phyloP scores from a whole-genome alignment of 2,888 invertebrate genomes.

The Diploptera punctata region DNA sequence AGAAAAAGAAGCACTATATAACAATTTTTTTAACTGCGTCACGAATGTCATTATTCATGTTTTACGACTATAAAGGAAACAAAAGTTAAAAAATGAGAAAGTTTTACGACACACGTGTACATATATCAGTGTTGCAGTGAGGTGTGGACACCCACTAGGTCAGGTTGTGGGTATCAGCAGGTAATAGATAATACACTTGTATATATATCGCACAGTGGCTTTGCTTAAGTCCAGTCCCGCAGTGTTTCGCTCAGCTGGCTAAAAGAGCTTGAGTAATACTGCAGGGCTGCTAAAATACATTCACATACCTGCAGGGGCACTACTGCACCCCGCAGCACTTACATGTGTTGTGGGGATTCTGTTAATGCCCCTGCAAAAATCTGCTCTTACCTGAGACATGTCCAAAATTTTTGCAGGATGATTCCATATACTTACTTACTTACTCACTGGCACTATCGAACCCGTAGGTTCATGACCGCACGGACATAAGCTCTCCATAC shows the following conservation, averaged over 20 bases:
- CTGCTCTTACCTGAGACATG: background rate
- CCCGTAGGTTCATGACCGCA: too few relatives aligned
- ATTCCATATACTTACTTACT: too few relatives aligned
- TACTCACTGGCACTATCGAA: too few relatives aligned
- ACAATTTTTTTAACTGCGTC: too few relatives aligned
- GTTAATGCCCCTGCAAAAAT: background rate
- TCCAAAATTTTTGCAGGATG: background rate
- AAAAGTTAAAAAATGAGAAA: too few relatives aligned
- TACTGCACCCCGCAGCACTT: background rate
- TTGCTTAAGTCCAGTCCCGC: slow-evolving; percentile 11
- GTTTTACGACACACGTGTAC: too few relatives aligned
- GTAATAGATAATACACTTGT: background rate
- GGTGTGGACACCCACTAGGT: too few relatives aligned
- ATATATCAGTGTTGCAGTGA: too few relatives aligned
- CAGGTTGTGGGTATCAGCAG: slow-evolving; percentile 1
- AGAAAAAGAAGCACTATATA: too few relatives aligned
- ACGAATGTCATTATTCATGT: too few relatives aligned
- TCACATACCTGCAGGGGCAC: background rate
- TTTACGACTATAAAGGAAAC: too few relatives aligned
- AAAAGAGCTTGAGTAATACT: slow-evolving; percentile 28
- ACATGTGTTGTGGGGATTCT: background rate
- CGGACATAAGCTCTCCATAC: too few relatives aligned
- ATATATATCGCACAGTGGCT: slow-evolving; percentile 4
- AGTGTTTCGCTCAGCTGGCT: slow-evolving; percentile 17
- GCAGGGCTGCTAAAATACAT: slow-evolving; percentile 27